Evolutionary conservation across 2,888 invertebrate species (phyloP), one percentile per base, ranked within the genome.

Genomic region (Chaitophorus viminalis): DNA sequence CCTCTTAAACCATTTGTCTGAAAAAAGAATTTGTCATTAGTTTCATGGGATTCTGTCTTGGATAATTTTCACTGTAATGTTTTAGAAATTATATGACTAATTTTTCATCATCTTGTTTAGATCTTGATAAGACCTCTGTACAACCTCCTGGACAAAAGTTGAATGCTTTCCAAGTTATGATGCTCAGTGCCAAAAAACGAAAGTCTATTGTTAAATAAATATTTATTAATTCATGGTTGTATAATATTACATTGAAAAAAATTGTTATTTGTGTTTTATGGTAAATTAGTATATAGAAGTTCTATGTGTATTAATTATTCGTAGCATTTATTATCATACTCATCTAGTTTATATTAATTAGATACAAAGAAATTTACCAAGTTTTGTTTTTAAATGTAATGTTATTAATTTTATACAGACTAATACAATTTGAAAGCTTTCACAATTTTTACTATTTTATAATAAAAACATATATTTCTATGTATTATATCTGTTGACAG

Each of bases 81-180:
- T 39, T 21, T 75, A 17, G 25, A 21, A 75, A 3, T 3, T 25
- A 39, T 18, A 21, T 75, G 9, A 11, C 25, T 36, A 33, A 14
- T n/a, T 14, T 18, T 31, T 75, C 3, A 25, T 25, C 36, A 54
- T n/a, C 31, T 31, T 84, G 25, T 85, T 70, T 72, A 86, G 70
- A 54, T 79, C 5, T 25, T 21, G 33, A 54, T 14, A 21, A 14
- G 17, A 76, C 5, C 46, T 46, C 46, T 0, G 17, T 17, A 54
- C 1, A 21, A 17, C 29, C 29, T 39, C 29, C 21, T 3, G 78
- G 54, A 54, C 54, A 33, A 60, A 70, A 86, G 25, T 72, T 79
- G 8, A 86, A 86, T 72, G 72, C 46, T 29, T 86, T 86, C 17
- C 78, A 86, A 79, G 5, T 79, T 29, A 72, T 86, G 86, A 86